These are phyloP conservation scores for Amblyjoppa fuscipennis DNA, from an alignment of 2,888 invertebrate species.

Conservation along the genomic window DNA sequence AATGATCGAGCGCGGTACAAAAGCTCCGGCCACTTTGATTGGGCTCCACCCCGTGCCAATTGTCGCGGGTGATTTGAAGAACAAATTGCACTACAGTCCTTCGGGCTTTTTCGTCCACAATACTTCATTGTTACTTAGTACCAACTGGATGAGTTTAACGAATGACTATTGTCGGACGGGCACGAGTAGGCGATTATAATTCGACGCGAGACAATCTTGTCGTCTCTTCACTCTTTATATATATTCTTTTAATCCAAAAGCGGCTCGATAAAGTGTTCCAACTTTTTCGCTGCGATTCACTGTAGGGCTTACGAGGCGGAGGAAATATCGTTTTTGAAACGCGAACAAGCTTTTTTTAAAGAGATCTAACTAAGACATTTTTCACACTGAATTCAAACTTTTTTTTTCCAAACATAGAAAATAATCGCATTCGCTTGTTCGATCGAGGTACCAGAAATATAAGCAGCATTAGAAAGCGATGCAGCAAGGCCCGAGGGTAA, in stretches of 20 bases:
- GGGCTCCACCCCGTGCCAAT: slow-evolving; percentile 48
- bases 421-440: not conserved
- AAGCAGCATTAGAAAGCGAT: not conserved
- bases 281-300: not conserved
- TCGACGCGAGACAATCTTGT: slow-evolving; percentile 26
- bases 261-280: not conserved
- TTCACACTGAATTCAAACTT: not conserved
- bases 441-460: not conserved
- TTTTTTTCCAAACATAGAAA: not conserved
- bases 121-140: slow-evolving; percentile 64
- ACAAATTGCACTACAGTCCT: slow-evolving; percentile 53
- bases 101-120: slow-evolving; percentile 33
- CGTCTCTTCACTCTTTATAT: not conserved
- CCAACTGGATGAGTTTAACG: slow-evolving; percentile 47
- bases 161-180: slow-evolving; percentile 50
- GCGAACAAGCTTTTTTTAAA: not conserved
- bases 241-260: not conserved
- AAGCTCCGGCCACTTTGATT: slow-evolving; percentile 37
- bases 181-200: slow-evolving; percentile 19
- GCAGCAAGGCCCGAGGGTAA: not conserved
- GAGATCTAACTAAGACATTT: not conserved
- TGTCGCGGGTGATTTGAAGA: slow-evolving; percentile 59
- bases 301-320: not conserved
- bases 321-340: not conserved
- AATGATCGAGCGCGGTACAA: slow-evolving; percentile 51